A percentile compares a stretch with the other conserved stretches of the same genome.
Conservation (phyloP, 2,797 vertebrate species). For the Buceros bicornis region DNA sequence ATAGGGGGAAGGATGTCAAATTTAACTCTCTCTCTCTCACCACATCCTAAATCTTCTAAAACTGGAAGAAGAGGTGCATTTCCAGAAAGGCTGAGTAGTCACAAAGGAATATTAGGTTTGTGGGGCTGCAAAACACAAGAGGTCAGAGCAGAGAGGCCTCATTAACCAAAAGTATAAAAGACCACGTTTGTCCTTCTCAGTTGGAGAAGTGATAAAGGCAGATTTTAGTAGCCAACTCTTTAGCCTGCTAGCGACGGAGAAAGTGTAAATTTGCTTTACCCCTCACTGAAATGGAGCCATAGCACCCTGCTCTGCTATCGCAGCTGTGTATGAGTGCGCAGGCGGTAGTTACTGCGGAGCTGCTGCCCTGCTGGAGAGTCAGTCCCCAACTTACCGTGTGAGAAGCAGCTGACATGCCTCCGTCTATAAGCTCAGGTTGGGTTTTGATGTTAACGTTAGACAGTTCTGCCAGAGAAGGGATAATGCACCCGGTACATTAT, state of each 20-base stretch:
- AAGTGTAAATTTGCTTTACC: neutral
- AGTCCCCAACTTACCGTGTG: neutral
- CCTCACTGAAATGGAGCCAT: neutral
- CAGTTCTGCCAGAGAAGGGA: neutral
- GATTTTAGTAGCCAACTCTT: slow-evolving; percentile 13
- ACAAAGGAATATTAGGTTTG: slow-evolving; percentile 30
- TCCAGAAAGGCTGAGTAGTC: slow-evolving; percentile 39
- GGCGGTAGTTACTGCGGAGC: neutral
- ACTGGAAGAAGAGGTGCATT: slow-evolving; percentile 22
- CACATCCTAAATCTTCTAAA: slow-evolving; percentile 49
- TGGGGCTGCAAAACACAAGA: slow-evolving; percentile 27
- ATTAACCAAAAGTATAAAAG: slow-evolving; percentile 37
- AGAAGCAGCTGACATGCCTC: neutral
- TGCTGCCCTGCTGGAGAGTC: neutral
- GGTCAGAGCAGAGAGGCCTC: slow-evolving; percentile 8
- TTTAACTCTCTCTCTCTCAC: slow-evolving; percentile 9
- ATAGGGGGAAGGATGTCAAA: slow-evolving; percentile 12
- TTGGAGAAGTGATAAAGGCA: neutral
- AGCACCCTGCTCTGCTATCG: neutral
- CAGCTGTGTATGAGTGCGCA: neutral
- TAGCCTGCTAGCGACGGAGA: neutral
- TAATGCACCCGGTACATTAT: neutral
- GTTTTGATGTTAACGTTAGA: neutral
- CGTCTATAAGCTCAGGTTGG: neutral
- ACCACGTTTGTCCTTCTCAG: neutral